Base-by-base conservation (phyloP, 2,797 vertebrate species). In the Sebastes taczanowskii region DNA sequence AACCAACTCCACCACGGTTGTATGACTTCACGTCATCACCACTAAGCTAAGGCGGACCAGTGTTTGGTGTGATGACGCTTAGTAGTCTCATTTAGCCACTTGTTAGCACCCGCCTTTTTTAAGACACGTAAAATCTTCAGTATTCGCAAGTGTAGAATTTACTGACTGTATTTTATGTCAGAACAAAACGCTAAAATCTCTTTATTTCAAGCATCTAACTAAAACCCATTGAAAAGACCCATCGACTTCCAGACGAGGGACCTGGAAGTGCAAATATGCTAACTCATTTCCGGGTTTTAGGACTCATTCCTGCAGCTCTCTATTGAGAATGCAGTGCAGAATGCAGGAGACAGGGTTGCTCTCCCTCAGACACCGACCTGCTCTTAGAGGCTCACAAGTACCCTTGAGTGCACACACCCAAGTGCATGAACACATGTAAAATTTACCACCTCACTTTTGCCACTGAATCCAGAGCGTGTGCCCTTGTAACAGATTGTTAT, bases 401-500 rank as follows among this genome's bases (percentile, higher is more conserved):
- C 77, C 60, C 27, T 27, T 27, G 42, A 11, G 56, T 59, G 59
- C 70, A 55, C 16, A 5, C 38, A 11, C 20, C 32, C 30, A 11
- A 77, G 60, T 62, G 49, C 61, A 70, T 18, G 52, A 83, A 75
- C 55, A 29, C 62, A 71, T 76, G 69, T 71, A 61, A 80, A 80
- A 84, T 78, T 42, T 65, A 78, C 69, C 14, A 30, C 60, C 73
- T 78, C 27, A 58, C 72, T 85, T 85, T 72, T 61, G 27, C 34
- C 32, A 10, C 13, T n/a, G 46, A 16, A 35, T 38, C 11, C 5
- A 13, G 42, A 69, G 49, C 8, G 1, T 14, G 10, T 81, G 69
- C 38, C 66, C 69, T 61, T 76, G 65, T 46, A 66, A 34, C 13
- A 59, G 27, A 86, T 64, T 78, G 72, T 73, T 67, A 65, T 84